These are phyloP conservation scores for Scaptomyza flava DNA, from an alignment of 2,888 invertebrate species.

Conservation along the genomic window DNA sequence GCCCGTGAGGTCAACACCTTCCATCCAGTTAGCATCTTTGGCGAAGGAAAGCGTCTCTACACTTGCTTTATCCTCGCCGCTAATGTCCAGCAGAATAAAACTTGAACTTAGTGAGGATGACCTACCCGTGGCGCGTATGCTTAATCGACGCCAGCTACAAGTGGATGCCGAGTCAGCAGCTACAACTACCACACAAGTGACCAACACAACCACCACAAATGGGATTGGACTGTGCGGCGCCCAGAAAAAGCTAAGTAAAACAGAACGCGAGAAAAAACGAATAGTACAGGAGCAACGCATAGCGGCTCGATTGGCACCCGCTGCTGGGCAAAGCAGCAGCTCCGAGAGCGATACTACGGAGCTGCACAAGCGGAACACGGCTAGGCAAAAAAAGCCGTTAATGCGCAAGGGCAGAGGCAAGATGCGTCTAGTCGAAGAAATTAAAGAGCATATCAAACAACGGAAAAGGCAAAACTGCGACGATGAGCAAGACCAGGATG, in stretches of 20 bases:
- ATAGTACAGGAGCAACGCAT: slow-evolving; percentile 80
- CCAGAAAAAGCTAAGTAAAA: slow-evolving; percentile 78
- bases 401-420: slow-evolving; percentile 68
- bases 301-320: slow-evolving; percentile 77
- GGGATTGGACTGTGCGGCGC: slow-evolving; percentile 30
- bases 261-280: slow-evolving; percentile 83
- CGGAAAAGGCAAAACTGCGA: slow-evolving; percentile 28
- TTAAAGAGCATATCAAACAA: slow-evolving; percentile 15
- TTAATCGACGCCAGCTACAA: slow-evolving; percentile 49
- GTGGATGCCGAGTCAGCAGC: slow-evolving; percentile 59
- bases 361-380: slow-evolving; percentile 73
- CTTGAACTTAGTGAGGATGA: slow-evolving; percentile 68
- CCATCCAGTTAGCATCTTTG: background rate
- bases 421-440: slow-evolving; percentile 41
- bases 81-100: slow-evolving; percentile 39
- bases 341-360: slow-evolving; percentile 85
- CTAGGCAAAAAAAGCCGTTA: slow-evolving; percentile 77
- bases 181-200: slow-evolving; percentile 54
- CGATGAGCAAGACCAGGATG: slow-evolving; percentile 6
- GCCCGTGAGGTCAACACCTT: slow-evolving; percentile 2
- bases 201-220: slow-evolving; percentile 60
- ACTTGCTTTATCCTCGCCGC: no score
- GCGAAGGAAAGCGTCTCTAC: slow-evolving; percentile 3
- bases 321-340: slow-evolving; percentile 83
- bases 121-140: slow-evolving; percentile 59